Evolutionary conservation across 2,797 vertebrate genomes (phyloP), one percentile per base, ranked within the genome.

Genomic region (Furcifer pardalis): DNA sequence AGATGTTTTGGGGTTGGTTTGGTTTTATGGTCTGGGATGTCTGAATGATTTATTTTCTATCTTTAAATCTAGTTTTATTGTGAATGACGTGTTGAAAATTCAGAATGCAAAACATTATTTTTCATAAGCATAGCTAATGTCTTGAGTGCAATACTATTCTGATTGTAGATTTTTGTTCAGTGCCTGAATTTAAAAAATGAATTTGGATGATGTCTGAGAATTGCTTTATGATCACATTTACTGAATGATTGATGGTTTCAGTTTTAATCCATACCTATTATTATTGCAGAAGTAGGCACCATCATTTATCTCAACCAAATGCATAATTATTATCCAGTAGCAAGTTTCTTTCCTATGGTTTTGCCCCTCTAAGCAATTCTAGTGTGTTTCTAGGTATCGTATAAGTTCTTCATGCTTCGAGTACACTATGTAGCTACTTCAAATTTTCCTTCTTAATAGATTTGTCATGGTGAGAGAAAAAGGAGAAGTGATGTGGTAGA

Each of bases 101-200:
- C 17, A 40, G 8, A 84, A 68, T 49, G 1, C 12, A 0, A 7
- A 46, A 63, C 32, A 21, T 4, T 23, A 0, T 0, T 0, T 73
- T 27, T 23, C 44, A 60, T n/a, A 77, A 59, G 69, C 44, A 44
- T 59, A 74, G 46, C 52, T 79, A 65, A 17, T 66, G 5, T 83
- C 72, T 69, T 73, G 62, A 84, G 35, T 87, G 81, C 72, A 75
- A 63, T 2, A 40, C 17, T 25, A 46, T 10, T 62, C 0, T 42
- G 27, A 9, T 63, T 40, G 52, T 73, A 62, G 44, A 74, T 82
- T 40, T 83, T 79, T 69, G 10, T 12, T 56, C 0, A 0, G 12
- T 19, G 44, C 59, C 12, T 79, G 32, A 49, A 2, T 56, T 5
- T 0, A 77, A 65, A 81, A 77, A 42, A 44, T 72, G 7, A 27